Evolutionary conservation across 2,797 vertebrate genomes (phyloP).

Genomic region (Loriculus beryllinus): DNA sequence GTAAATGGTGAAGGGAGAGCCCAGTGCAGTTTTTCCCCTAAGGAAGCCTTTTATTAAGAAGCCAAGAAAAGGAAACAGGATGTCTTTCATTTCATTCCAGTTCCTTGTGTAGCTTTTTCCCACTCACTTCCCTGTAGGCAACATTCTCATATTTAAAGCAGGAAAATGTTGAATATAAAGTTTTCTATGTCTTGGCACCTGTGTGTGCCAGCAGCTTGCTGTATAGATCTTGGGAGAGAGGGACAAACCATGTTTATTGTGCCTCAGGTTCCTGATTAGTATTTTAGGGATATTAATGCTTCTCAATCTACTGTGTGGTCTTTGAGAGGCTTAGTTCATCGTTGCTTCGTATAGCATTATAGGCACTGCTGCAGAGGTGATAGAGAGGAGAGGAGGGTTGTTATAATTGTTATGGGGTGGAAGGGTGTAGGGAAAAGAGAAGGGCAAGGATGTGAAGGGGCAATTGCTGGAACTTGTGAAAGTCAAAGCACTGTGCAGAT

Average conservation of each 20-base stretch:
- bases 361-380: neutral
- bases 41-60: neutral
- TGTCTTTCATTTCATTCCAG: neutral
- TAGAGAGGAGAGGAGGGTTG: neutral
- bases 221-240: neutral
- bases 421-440: neutral
- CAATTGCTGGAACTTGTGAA: neutral
- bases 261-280: neutral
- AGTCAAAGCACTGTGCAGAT: neutral
- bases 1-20: neutral
- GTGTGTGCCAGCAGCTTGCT: neutral
- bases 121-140: neutral
- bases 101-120: neutral
- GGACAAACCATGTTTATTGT: neutral
- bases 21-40: neutral
- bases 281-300: neutral
- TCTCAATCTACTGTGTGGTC: neutral
- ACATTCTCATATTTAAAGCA: neutral
- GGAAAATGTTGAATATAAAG: neutral
- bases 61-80: neutral
- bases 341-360: neutral
- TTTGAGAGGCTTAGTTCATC: neutral
- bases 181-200: neutral
- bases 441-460: neutral
- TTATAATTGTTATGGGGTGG: fast-evolving